Evolutionary conservation across 2,888 invertebrate genomes (phyloP), one percentile per base, ranked within the genome.

Genomic region (Agriopis leucophaearia): DNA sequence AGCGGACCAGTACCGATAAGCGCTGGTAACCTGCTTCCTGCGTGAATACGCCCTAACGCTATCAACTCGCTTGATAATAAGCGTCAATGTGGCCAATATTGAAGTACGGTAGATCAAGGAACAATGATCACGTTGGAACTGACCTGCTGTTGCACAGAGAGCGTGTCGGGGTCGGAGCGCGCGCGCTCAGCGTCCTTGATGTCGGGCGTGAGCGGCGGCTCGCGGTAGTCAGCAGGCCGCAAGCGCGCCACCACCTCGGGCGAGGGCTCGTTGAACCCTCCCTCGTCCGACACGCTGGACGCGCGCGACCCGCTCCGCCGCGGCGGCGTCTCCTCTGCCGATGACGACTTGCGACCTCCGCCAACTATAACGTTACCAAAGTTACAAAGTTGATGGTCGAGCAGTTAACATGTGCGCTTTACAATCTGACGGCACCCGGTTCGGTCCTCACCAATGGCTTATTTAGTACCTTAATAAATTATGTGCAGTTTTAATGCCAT

Each of bases 211-310:
- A 90, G 88, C 67, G 85, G 88, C 66, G 85, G 88, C 64, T 90
- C 91, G 72, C 92, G 87, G 83, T 90, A 91, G 64, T 92, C 92
- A 6, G 92, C 92, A 40, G 93, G 93, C 74, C 88, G 87, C 75
- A 95, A 84, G 65, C 95, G 92, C 70, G 96, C 96, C 87, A 96
- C 96, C 78, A 96, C 95, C 86, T 96, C 96, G 15, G 96, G 96
- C 70, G 95, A 95, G 35, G 96, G 96, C 87, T 96, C 96, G 88
- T 96, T 96, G 90, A 96, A 96, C 58, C 96, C 96, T 61, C 96
- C 96, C 83, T 96, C 96, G 86, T 96, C 96, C 27, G 95, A 95
- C 69, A 90, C 92, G 75, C 94, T 95, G 78, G 96, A 96, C 58
- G 96, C 95, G 69, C 96, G 95, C 72, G 96, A 96, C 13, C 96